Evolutionary conservation across 2,797 vertebrate species (phyloP), one percentile per base, ranked within the genome.

Genomic region (Sarcoramphus papa): DNA sequence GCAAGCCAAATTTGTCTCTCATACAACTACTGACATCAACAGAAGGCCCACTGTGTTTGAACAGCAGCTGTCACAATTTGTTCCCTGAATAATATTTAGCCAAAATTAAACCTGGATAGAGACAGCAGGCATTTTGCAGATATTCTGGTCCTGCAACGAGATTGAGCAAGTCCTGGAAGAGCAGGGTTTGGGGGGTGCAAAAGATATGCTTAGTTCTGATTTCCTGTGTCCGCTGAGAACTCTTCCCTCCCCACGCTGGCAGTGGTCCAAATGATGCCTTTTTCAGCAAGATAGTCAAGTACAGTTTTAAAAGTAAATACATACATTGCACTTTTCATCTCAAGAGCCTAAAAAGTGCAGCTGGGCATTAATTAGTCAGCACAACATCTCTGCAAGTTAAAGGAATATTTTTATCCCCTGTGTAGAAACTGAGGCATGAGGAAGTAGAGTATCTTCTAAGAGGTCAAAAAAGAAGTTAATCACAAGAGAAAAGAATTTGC

Each of bases 11-110:
- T 84, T 90, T 0, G 0, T 37, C 80, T 90, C 76, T 95, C 53
- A 14, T 88, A 53, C 59, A 76, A 88, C 59, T 59, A 65, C 76
- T 88, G 92, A 94, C 80, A 60, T 94, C 82, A 94, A 78, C 93
- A 95, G 91, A 92, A 93, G 57, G 89, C 85, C 72, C 64, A 35
- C 47, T 81, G 85, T 84, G 50, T 92, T 95, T 78, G 79, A 95
- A 90, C 90, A 97, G 79, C 79, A 95, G 85, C 96, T 97, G 93
- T 86, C 65, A 78, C 54, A 45, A 56, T 90, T 96, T 95, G 79
- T 75, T 94, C 88, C 50, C 63, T 93, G 88, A 84, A 78, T 93
- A 88, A 95, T 72, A 86, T 62, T 95, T 91, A 96, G 59, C 57
- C 69, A 81, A 88, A 73, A 93, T 90, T 65, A 86, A 97, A 88